These are phyloP conservation scores for Pogonocherus hispidulus DNA, from an alignment of 2,888 invertebrate genomes.

Conservation along the genomic window DNA sequence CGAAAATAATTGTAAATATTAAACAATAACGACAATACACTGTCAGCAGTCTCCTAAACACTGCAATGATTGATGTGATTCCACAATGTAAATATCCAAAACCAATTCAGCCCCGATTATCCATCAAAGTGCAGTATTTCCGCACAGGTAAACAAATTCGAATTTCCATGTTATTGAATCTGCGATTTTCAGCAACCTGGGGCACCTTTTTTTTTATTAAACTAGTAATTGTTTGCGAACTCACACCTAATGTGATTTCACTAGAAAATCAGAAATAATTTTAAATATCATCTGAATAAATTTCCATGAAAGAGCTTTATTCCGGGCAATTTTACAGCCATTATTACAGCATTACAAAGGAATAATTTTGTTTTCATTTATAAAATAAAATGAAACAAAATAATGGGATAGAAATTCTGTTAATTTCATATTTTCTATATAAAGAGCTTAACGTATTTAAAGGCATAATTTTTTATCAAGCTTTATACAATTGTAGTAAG, in stretches of 20 bases:
- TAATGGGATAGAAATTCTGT: too few relatives aligned
- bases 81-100: conserved; percentile 18
- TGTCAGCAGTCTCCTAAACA: conserved; percentile 2
- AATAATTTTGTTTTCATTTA: too few relatives aligned
- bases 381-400: too few relatives aligned
- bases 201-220: conserved; percentile 40
- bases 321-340: too few relatives aligned
- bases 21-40: not conserved
- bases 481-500: too few relatives aligned
- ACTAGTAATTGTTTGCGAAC: conserved; percentile 39
- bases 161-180: conserved; percentile 51
- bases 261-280: conserved; percentile 6
- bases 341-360: too few relatives aligned
- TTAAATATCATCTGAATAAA: conserved; percentile 9
- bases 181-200: conserved; percentile 40
- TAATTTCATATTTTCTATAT: too few relatives aligned
- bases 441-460: too few relatives aligned
- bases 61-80: conserved; percentile 15
- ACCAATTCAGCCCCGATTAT: conserved; percentile 19
- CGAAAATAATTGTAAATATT: conserved; percentile 4
- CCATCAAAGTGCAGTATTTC: conserved; percentile 46
- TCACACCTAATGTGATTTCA: conserved; percentile 37
- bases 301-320: not conserved
- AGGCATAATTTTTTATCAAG: too few relatives aligned
- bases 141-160: conserved; percentile 48